Base-by-base conservation (phyloP, 2,888 invertebrate species). In the Noctua comes region DNA sequence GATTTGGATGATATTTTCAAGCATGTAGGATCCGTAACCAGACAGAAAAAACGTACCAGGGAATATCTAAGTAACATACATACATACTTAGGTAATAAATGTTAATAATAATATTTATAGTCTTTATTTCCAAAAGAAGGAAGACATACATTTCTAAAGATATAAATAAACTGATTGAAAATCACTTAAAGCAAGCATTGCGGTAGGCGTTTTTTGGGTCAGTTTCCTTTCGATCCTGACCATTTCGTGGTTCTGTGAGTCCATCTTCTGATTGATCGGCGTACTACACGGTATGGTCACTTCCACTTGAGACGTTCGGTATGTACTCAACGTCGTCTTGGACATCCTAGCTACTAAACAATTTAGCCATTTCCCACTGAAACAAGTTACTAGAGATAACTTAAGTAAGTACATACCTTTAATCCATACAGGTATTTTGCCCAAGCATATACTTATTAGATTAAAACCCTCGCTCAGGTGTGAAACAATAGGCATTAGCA, bases 401-500 rank as follows among this genome's bases (percentile, higher is more conserved):
- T 18, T 13, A 59, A 46, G 36, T 27, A 64, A 5, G 6, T 48
- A 31, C 16, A 7, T n/a, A 31, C 10, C 16, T 48, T 51, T 66
- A 59, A 65, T 66, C 48, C 21, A 54, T 21, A 40, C n/a, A 51
- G 72, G 69, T 80, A 71, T 76, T 84, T 68, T 76, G 65, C 72
- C 70, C 62, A 62, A 75, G 31, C 40, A 51, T 70, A 62, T 73
- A 83, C 31, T 73, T 73, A 70, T 62, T 70, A 54, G 51, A 86
- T 84, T 83, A 83, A 83, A 65, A 69, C 54, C 46, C n/a, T 24
- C 64, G 51, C 40, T 54, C 46, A 40, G 68, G 85, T 70, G 54
- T 68, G 18, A 18, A 80, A 85, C 85, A 85, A 85, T 76, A 71
- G 59, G 0, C 64, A 72, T 84, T 59, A 73, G 57, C 68, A 80